These are phyloP conservation scores for Octopus bimaculoides DNA, from an alignment of 1,140 invertebrate species.

Conservation along the genomic window DNA sequence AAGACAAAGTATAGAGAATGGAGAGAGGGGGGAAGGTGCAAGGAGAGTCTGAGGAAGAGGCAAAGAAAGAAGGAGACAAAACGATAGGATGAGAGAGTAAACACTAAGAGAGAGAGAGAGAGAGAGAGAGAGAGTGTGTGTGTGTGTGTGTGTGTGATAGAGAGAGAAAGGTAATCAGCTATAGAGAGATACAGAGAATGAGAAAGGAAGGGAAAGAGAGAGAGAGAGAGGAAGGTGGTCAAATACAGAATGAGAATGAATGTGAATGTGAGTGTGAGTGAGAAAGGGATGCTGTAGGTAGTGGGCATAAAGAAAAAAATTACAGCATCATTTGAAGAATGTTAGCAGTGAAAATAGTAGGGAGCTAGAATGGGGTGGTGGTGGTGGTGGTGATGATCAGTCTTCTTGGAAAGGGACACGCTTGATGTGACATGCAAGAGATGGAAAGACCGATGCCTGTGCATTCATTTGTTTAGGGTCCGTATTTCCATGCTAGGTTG, in stretches of 20 bases:
- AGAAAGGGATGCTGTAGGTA: not conserved
- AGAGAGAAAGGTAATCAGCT: constrained; percentile 11
- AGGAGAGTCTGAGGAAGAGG: too few relatives aligned
- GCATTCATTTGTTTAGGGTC: too few relatives aligned
- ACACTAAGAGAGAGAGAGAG: not conserved
- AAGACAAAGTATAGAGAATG: too few relatives aligned
- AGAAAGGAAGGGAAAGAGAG: not conserved
- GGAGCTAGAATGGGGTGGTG: too few relatives aligned
- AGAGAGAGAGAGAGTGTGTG: constrained; percentile 13
- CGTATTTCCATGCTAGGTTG: too few relatives aligned
- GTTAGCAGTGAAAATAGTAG: too few relatives aligned
- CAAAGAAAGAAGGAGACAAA: constrained; percentile 5
- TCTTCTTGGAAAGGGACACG: too few relatives aligned
- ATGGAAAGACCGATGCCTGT: too few relatives aligned
- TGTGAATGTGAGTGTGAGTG: not conserved
- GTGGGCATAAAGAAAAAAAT: not conserved
- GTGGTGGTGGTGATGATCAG: too few relatives aligned
- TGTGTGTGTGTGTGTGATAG: not conserved
- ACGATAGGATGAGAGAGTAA: not conserved
- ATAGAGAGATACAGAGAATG: not conserved
- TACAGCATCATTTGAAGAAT: too few relatives aligned
- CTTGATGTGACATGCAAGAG: too few relatives aligned
- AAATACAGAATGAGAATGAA: not conserved
- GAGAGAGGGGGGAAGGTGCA: too few relatives aligned
- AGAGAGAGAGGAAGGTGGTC: not conserved